Evolutionary conservation across 92 coral and sea anemone species (phyloP), one percentile per base, ranked within the genome.

Genomic region (Meandrina meandrites): DNA sequence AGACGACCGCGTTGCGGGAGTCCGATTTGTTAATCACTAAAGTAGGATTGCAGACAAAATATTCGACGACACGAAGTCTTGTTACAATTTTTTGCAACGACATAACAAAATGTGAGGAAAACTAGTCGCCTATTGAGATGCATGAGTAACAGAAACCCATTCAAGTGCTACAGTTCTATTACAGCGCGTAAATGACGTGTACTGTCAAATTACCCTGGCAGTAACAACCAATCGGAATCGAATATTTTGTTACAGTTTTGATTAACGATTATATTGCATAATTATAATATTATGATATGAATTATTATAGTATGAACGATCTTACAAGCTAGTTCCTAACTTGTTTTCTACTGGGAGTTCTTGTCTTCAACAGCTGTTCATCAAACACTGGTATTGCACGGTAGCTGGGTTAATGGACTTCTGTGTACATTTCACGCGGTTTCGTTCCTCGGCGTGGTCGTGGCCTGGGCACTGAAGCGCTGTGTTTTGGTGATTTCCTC

Each of bases 391-490:
- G 76, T 36, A 71, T 34, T 64, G 35, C 71, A 22, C 31, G 71
- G 71, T 32, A 24, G 71, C 4, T 9, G 10, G 1, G 67, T 17
- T 84, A 85, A 32, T 76, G 66, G 19, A 78, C 75, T 32, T 85
- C 88, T 31, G 69, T 85, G 80, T 85, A 85, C 88, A 85, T 85
- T 62, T 88, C 90, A 28, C 98, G 91, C 56, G 91, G 92, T 82
- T 88, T 86, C 28, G 99, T 97, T 79, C 99, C 99, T 45, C 88
- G 74, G 47, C 98, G 96, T 62, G 87, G 91, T 76, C 91, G 89
- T 14, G 94, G 94, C 76, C 91, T 85, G 82, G 91, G 89, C 28
- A 87, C 87, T 4, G 94, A 75, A 10, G 93, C 89, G 78, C 90
- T 81, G 58, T 92, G 94, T 82, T 81, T 80, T 2, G 98, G 98